Evolutionary conservation across 2,797 vertebrate species (phyloP), one percentile per base, ranked within the genome.

Genomic region (Clarias fuscus): DNA sequence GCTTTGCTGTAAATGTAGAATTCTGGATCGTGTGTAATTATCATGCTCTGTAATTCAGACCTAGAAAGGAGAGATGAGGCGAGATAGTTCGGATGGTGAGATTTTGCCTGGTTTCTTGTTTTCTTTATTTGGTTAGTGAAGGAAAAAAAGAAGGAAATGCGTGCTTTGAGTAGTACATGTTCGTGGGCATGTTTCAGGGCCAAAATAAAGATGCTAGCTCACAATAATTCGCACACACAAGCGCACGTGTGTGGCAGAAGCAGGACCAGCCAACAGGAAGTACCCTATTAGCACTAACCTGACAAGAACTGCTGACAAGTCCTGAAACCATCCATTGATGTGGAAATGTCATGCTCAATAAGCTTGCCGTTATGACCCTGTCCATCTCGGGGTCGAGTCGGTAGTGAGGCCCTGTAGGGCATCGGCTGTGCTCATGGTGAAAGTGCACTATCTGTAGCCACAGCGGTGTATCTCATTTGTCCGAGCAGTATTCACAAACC

Each of bases 271-370:
- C 83, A 68, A 61, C 87, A 85, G 88, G 83, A 90, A 88, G 86
- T 79, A 70, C 76, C 81, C 62, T 82, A 88, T 91, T 89, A 85
- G 82, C 64, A 68, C n/a, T 33, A 53, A 81, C 33, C 70, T 64
- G 78, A n/a, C 27, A 76, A 76, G 88, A 87, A 88, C 85, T 87
- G 82, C 85, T 84, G 83, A 86, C 83, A 59, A 84, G 85, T 87
- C 83, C 84, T 86, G 80, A 85, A 80, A 59, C 58, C 15, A 22
- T 62, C 83, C 83, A 85, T 88, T 85, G 77, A 84, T 82, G 86
- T 84, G 83, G 81, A 84, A 70, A 86, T 40, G 85, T 43, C 70
- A 61, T 7, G 62, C 71, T 90, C 78, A 92, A 90, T 86, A 81
- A 85, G 70, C 62, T 75, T 78, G 77, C 86, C 79, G 73, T 87